A percentile compares a stretch with the other conserved stretches of the same genome.
phyloP scores from a whole-genome alignment of 2,888 invertebrate genomes.

The Sialis lutaria region DNA sequence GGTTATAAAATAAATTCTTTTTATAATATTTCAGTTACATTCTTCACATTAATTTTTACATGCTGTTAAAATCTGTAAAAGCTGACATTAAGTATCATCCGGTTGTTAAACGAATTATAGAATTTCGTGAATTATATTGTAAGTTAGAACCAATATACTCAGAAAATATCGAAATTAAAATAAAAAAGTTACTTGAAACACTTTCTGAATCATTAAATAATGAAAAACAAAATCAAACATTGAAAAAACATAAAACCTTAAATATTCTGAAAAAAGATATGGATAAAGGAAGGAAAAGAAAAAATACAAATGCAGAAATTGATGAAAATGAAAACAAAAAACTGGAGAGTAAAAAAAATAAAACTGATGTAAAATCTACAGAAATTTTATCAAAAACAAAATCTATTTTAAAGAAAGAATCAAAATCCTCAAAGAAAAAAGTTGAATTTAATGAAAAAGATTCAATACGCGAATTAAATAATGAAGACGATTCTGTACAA shows the following conservation, averaged over 20 bases:
- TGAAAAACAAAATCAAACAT: slow-evolving; percentile 8
- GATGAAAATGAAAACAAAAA: neutral
- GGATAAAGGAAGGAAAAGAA: slow-evolving; percentile 18
- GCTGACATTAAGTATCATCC: slow-evolving; percentile 67
- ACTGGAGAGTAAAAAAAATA: neutral
- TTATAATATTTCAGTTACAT: slow-evolving; percentile 50
- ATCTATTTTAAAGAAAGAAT: no score
- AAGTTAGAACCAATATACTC: slow-evolving; percentile 55
- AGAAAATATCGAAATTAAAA: slow-evolving; percentile 46
- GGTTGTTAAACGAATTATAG: slow-evolving; percentile 68
- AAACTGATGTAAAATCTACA: neutral
- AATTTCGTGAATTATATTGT: slow-evolving; percentile 57
- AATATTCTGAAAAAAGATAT: slow-evolving; percentile 13
- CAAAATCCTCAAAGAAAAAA: no score
- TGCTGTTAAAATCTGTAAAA: slow-evolving; percentile 64
- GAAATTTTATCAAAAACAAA: no score
- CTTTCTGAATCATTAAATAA: neutral
- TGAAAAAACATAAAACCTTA: slow-evolving; percentile 6
- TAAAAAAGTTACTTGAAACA: slow-evolving; percentile 36
- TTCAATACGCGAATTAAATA: no score
- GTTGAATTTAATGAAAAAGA: no score
- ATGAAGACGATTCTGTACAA: no score
- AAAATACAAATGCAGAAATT: neutral
- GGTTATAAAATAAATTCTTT: neutral
- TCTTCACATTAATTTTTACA: slow-evolving; percentile 70